Evolutionary conservation across 2,888 invertebrate species (phyloP), one percentile per base, ranked within the genome.

Genomic region (Hyposoter didymator): DNA sequence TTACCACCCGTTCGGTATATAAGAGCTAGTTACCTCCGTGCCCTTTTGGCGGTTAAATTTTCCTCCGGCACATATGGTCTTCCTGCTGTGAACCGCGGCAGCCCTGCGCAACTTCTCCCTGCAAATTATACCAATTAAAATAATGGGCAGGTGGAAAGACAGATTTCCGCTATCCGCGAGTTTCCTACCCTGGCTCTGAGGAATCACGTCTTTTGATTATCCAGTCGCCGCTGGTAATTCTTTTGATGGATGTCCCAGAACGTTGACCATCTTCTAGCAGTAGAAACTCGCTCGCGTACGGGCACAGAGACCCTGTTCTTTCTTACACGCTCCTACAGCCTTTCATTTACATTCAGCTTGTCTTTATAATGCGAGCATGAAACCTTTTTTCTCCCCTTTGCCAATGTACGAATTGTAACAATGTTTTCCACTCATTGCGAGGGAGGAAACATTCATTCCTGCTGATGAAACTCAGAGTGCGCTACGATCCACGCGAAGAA

Each of bases 401-500:
- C 10, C 7, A 55, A 85, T 39, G 69, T 76, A 52, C 67, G 35
- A 45, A 59, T 28, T 28, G 14, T 28, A 28, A 28, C 52, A 6
- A 64, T 64, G 35, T 78, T 66, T 43, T 55, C 32, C 28, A 43
- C 22, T 49, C 28, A 66, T 64, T 47, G 59, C 28, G 74, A 64
- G 73, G 81, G 80, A 83, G 70, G 69, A 43, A 55, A 70, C 12
- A 17, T 74, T 28, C 14, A 52, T 45, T 80, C 74, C 66, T 70
- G 66, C 70, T 70, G 66, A 67, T 81, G 45, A 55, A 72, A 67
- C 47, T 62, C 43, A 62, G 83, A 59, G 84, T 55, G 81, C 55
- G 12, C 28, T 59, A 28, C 59, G 49, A 81, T 82, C 64, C 73
- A 12, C 73, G 82, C 73, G 82, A 79, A 82, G 85, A 85, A 86